phyloP scores from a whole-genome alignment of 2,113 vertebrate species.

The Arothron firmamentum region DNA sequence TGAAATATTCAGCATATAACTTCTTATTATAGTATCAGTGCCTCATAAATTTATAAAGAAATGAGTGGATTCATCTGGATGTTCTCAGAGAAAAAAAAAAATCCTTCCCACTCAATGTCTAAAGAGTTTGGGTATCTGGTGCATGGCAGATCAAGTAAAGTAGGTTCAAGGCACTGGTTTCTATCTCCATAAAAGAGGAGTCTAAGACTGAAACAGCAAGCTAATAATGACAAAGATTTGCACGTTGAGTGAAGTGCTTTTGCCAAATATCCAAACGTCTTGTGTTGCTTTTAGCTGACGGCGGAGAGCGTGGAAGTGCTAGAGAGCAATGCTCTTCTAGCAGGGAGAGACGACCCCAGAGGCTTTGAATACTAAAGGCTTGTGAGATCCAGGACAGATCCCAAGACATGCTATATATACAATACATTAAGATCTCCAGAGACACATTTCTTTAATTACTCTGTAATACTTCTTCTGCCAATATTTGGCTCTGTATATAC shows the following conservation, averaged over 20 bases:
- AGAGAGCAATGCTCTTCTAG: constrained; percentile 45
- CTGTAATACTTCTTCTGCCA: neutral
- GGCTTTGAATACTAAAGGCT: neutral
- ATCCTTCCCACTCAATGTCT: constrained; percentile 41
- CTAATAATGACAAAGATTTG: constrained; percentile 50
- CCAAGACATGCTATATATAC: too few relatives aligned
- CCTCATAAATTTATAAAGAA: constrained; percentile 63
- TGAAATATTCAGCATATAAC: constrained; percentile 72
- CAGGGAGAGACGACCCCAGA: neutral
- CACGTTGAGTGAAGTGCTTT: constrained; percentile 28
- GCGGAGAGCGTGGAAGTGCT: constrained; percentile 34
- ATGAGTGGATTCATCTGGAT: constrained; percentile 58
- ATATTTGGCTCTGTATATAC: neutral
- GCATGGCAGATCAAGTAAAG: constrained; percentile 14
- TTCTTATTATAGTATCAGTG: constrained; percentile 65
- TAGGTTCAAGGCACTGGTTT: constrained; percentile 14
- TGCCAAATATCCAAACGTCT: constrained; percentile 28
- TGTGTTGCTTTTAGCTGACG: constrained; percentile 32
- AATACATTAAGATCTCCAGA: neutral
- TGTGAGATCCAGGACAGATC: constrained; percentile 18
- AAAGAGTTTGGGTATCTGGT: constrained; percentile 31
- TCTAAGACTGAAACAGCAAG: constrained; percentile 25
- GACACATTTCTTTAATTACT: neutral
- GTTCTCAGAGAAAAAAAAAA: constrained; percentile 53
- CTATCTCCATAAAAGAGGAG: constrained; percentile 22